Evolutionary conservation across 2,113 vertebrate species (phyloP).

Genomic region (Chloebia gouldiae): DNA sequence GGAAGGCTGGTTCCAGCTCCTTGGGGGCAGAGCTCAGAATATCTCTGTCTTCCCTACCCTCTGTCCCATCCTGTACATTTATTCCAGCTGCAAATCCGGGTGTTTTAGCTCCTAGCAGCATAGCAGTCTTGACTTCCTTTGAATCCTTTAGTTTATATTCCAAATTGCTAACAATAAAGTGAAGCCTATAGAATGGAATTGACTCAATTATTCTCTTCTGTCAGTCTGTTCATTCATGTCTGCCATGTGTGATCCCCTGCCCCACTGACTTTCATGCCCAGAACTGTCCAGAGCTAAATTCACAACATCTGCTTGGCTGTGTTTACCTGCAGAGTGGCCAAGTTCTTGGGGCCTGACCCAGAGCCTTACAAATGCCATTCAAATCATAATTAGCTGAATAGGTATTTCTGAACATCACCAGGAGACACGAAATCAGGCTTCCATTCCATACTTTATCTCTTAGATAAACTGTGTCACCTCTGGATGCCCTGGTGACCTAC

Average conservation of each 20-base stretch:
- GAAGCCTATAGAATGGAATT: not conserved
- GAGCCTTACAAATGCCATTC: not conserved
- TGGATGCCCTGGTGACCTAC: not conserved
- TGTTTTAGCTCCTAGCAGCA: not conserved
- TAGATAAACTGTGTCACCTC: not conserved
- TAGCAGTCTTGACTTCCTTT: not conserved
- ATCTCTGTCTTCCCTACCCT: not conserved
- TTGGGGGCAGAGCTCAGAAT: not conserved
- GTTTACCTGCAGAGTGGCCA: not conserved
- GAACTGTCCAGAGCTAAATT: not conserved
- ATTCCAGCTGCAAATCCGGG: not conserved
- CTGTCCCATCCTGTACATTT: not conserved
- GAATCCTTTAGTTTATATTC: not conserved
- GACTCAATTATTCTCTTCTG: not conserved
- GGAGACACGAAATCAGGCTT: not conserved
- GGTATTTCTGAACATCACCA: not conserved
- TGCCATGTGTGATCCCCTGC: not conserved
- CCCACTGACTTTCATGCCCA: not conserved
- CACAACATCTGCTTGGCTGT: not conserved
- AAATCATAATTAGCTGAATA: not conserved
- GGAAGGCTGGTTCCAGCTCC: not conserved
- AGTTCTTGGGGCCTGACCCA: not conserved
- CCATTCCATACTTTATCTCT: not conserved
- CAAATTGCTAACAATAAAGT: not conserved
- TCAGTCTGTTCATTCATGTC: not conserved